phyloP scores from a whole-genome alignment of 2,888 invertebrate species.

The Cryptocheilus praepositus region DNA sequence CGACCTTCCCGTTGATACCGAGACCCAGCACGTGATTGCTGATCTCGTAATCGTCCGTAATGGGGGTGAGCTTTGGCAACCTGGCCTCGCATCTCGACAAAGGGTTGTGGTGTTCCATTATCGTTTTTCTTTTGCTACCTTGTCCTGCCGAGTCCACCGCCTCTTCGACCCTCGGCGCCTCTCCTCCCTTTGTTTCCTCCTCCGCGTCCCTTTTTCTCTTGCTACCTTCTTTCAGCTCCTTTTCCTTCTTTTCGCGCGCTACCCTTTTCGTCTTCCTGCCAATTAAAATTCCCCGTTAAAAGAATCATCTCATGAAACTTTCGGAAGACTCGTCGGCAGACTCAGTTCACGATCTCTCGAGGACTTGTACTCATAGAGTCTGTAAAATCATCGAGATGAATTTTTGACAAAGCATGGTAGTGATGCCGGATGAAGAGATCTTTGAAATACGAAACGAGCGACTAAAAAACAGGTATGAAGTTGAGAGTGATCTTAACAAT shows the following conservation, averaged over 20 bases:
- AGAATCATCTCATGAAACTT: background rate
- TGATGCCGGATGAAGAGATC: too few species aligned
- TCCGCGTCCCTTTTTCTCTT: constrained; percentile 53
- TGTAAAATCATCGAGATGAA: too few species aligned
- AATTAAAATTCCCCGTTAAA: constrained; percentile 21
- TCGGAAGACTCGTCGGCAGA: background rate
- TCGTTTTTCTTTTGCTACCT: constrained; percentile 39
- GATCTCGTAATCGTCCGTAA: constrained; percentile 94
- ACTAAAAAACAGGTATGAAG: too few species aligned
- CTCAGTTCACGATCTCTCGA: too few species aligned
- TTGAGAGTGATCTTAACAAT: background rate
- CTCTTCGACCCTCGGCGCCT: constrained; percentile 30
- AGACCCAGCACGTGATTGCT: constrained; percentile 95
- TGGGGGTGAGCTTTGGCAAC: constrained; percentile 85
- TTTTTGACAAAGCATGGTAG: too few species aligned
- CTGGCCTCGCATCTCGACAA: constrained; percentile 65
- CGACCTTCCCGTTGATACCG: constrained; percentile 99
- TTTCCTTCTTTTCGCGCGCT: constrained; percentile 42
- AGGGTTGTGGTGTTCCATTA: constrained; percentile 59
- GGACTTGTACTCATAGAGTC: too few species aligned
- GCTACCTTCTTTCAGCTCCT: constrained; percentile 39
- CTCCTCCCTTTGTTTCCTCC: constrained; percentile 30
- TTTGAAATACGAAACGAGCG: too few species aligned
- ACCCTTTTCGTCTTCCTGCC: constrained; percentile 60
- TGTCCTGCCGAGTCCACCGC: constrained; percentile 27